Base-by-base conservation (phyloP, 1,140 invertebrate species). In the Drosophila neocordata region DNA sequence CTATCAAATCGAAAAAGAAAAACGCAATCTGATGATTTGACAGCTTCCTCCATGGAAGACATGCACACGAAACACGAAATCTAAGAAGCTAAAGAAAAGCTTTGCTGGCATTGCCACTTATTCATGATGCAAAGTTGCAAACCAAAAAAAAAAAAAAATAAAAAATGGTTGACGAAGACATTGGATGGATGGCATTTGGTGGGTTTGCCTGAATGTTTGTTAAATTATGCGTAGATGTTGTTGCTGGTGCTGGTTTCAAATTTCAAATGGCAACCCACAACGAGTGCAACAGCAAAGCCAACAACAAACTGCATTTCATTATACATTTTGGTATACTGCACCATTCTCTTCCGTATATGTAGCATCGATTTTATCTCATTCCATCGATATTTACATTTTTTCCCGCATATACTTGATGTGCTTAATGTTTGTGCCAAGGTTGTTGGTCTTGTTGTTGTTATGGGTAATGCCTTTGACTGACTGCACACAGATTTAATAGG, bases 281-380 rank as follows among this genome's bases (percentile, higher is more conserved):
- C 31, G 31, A 69, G 64, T 69, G 67, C 48, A 73, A 48, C 65
- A 68, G 83, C n/a, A 56, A 27, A 31, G 64, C 64, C 79, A 83
- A 69, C 79, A 83, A 65, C 71, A 64, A 63, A 78, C 64, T 83
- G 79, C 79, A 83, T 83, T 83, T 77, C 22, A 81, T 84, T 87
- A 84, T 77, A 48, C 41, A 48, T 61, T 48, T 57, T 57, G 55
- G 37, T 20, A 38, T 37, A 59, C 58, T 60, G 6, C 27, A 31
- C 27, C 27, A n/a, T 31, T 6, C 27, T 31, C 27, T 6, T 15
- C 22, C 11, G 7, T 13, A 11, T 44, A 37, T 22, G 13, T 51
- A n/a, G n/a, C 13, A 20, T 9, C 9, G 15, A 48, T 48, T 27
- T 27, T 53, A 31, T 12, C 51, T 20, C 12, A 20, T 27, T 7